Percentiles rank a stretch among this genome's conserved stretches.
Conservation (phyloP, 1,140 invertebrate genomes). For the Papilio glaucus region DNA sequence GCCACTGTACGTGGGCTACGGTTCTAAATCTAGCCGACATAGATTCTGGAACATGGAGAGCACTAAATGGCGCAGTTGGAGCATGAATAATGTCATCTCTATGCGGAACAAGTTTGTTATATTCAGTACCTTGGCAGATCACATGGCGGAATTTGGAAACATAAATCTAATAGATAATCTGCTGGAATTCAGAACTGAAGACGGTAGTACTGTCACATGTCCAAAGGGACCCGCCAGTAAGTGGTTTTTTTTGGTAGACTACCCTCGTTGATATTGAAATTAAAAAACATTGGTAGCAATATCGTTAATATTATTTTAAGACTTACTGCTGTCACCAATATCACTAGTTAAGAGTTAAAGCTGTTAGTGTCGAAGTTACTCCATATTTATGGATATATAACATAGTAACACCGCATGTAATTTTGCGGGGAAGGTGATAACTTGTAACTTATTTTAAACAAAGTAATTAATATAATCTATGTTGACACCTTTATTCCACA, state of each 20-base stretch:
- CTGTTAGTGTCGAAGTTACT: no score
- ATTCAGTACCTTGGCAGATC: neutral
- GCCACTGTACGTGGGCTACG: conserved; percentile 22
- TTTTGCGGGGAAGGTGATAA: neutral
- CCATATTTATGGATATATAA: no score
- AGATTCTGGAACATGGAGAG: conserved; percentile 33
- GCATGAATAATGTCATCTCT: conserved; percentile 19
- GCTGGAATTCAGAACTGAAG: neutral
- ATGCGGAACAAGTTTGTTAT: neutral
- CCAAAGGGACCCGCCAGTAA: no score
- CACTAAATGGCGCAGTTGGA: conserved; percentile 33
- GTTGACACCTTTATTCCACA: conserved; percentile 8
- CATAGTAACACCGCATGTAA: no score
- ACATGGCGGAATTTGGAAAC: neutral
- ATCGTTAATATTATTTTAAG: no score
- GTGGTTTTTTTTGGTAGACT: no score
- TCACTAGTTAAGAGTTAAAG: no score
- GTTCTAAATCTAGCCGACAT: conserved; percentile 28
- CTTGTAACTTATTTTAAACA: neutral
- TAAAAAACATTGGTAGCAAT: no score
- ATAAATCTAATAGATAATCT: neutral
- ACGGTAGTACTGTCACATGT: no score
- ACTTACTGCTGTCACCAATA: no score
- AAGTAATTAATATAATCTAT: conserved; percentile 14
- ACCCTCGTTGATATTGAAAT: no score